These are phyloP conservation scores for Anolis apletophallus DNA, from an alignment of 2,797 vertebrate species.

Conservation along the genomic window DNA sequence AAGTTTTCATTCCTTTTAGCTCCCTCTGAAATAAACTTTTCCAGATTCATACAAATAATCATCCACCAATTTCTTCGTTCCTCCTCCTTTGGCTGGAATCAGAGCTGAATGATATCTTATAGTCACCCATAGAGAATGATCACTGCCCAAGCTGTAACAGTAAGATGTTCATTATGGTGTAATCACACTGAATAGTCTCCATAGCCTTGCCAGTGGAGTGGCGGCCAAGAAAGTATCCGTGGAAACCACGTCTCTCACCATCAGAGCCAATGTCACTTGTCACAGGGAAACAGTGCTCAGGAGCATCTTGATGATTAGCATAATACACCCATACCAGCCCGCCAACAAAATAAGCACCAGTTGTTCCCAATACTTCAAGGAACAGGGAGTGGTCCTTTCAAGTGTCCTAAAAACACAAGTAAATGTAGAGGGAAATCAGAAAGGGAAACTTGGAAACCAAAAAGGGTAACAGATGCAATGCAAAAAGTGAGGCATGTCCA, in stretches of 20 bases:
- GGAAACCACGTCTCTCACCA: neutral
- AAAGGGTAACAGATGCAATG: neutral
- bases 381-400: neutral
- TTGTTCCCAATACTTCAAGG: neutral
- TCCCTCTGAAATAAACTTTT: neutral
- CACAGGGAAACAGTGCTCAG: neutral
- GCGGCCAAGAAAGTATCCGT: neutral
- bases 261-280: neutral
- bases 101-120: neutral
- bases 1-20: too few relatives aligned
- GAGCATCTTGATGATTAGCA: neutral
- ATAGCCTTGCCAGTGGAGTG: neutral
- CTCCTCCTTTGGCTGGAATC: neutral
- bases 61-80: neutral
- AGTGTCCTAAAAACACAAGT: neutral
- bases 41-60: neutral
- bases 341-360: neutral
- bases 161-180: neutral
- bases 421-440: neutral
- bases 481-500: neutral
- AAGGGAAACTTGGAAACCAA: neutral
- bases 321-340: neutral
- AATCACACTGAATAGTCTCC: slow-evolving; percentile 13
- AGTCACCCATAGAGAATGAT: neutral
- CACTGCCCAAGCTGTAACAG: neutral